These are phyloP conservation scores for Conomelus anceps DNA, from an alignment of 2,888 invertebrate genomes.

Conservation along the genomic window DNA sequence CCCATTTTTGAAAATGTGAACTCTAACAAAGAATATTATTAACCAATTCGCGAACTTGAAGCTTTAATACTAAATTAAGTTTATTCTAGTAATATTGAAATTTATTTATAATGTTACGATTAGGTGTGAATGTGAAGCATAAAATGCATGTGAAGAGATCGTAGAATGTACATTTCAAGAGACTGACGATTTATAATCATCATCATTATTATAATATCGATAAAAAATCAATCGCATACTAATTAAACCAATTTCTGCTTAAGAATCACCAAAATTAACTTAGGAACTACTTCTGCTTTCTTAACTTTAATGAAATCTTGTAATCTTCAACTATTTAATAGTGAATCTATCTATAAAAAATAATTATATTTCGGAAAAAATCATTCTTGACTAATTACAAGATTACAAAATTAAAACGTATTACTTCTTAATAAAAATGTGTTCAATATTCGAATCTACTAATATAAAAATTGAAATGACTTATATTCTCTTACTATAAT, in stretches of 20 bases:
- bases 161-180: background rate
- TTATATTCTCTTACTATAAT: background rate
- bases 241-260: background rate
- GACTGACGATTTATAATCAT: background rate
- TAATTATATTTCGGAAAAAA: background rate
- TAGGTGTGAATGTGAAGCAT: background rate
- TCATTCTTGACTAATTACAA: background rate
- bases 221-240: background rate
- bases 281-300: background rate
- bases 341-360: background rate
- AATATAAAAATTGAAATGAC: background rate
- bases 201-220: background rate
- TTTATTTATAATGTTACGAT: background rate
- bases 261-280: background rate
- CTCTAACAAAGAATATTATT: background rate
- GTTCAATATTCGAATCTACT: background rate
- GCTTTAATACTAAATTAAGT: background rate
- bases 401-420: background rate
- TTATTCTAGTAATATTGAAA: background rate
- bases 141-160: background rate
- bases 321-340: background rate
- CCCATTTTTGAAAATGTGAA: background rate
- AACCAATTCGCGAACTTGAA: background rate
- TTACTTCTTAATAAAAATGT: background rate
- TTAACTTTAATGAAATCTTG: background rate